These are phyloP conservation scores for Enteromius viviparus DNA, from an alignment of 2,797 vertebrate species.

Conservation along the genomic window DNA sequence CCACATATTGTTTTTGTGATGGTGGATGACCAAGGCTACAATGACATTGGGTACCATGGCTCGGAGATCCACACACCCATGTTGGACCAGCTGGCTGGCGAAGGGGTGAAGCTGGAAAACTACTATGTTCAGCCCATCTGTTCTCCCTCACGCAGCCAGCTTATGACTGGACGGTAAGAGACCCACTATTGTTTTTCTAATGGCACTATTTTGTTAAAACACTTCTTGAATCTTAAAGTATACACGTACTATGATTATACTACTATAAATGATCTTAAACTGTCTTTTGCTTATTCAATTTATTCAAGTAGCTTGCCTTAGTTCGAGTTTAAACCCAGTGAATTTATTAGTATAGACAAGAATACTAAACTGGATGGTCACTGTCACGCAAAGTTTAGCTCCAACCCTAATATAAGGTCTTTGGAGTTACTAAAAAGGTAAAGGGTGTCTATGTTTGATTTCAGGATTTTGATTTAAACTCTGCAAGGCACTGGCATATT, in stretches of 20 bases:
- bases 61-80: slow-evolving; percentile 89
- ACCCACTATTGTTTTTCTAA: slow-evolving; percentile 12
- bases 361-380: not conserved
- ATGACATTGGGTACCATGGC: slow-evolving; percentile 92
- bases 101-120: slow-evolving; percentile 94
- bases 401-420: not conserved
- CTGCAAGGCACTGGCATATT: not conserved
- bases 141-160: slow-evolving; percentile 92
- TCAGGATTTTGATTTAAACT: not conserved
- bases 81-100: slow-evolving; percentile 86
- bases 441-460: not conserved
- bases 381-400: not conserved
- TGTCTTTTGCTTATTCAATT: not conserved
- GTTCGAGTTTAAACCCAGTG: not conserved
- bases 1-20: slow-evolving; percentile 92
- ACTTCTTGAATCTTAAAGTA: not conserved
- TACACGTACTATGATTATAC: not conserved
- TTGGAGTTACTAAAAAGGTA: not conserved
- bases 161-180: slow-evolving; percentile 94
- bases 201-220: not conserved
- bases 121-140: slow-evolving; percentile 97
- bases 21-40: slow-evolving; percentile 93
- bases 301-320: not conserved
- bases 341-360: not conserved
- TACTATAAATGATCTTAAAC: not conserved